These are phyloP conservation scores for Bryconaethiops microstoma DNA, from an alignment of 2,797 vertebrate species.

Conservation along the genomic window DNA sequence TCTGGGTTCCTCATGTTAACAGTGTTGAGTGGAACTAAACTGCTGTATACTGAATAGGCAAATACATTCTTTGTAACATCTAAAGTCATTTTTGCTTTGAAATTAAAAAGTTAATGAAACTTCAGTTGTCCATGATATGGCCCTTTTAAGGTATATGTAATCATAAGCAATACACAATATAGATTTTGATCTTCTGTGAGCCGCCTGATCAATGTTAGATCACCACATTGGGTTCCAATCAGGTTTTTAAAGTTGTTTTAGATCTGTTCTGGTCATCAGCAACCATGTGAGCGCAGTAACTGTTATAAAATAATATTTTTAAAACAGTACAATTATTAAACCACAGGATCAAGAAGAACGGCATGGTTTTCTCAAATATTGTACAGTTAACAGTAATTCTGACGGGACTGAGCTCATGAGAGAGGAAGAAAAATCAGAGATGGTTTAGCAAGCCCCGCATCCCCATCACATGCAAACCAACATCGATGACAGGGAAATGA, in stretches of 20 bases:
- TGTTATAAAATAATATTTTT: neutral
- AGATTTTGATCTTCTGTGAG: neutral
- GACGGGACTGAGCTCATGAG: neutral
- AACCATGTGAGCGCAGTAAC: neutral
- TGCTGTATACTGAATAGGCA: too few species aligned
- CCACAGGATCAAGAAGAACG: neutral
- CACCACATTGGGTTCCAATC: neutral
- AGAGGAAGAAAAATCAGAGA: slow-evolving; percentile 32
- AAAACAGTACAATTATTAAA: neutral
- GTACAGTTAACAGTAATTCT: slow-evolving; percentile 1
- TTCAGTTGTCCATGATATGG: too few species aligned
- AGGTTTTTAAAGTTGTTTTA: neutral
- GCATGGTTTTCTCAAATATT: slow-evolving; percentile 4
- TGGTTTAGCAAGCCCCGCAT: slow-evolving; percentile 53
- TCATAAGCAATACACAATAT: too few species aligned
- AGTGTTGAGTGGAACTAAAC: too few species aligned
- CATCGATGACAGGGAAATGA: slow-evolving; percentile 29
- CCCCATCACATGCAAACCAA: slow-evolving; percentile 33
- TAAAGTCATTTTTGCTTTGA: too few species aligned
- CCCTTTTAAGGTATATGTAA: too few species aligned
- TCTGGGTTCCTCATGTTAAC: too few species aligned
- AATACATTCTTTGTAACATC: too few species aligned
- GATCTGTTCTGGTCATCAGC: neutral
- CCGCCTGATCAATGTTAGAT: neutral
- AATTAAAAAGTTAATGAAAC: too few species aligned